These are phyloP conservation scores for Lutjanus argentimaculatus DNA, from an alignment of 2,797 vertebrate genomes.

Conservation along the genomic window DNA sequence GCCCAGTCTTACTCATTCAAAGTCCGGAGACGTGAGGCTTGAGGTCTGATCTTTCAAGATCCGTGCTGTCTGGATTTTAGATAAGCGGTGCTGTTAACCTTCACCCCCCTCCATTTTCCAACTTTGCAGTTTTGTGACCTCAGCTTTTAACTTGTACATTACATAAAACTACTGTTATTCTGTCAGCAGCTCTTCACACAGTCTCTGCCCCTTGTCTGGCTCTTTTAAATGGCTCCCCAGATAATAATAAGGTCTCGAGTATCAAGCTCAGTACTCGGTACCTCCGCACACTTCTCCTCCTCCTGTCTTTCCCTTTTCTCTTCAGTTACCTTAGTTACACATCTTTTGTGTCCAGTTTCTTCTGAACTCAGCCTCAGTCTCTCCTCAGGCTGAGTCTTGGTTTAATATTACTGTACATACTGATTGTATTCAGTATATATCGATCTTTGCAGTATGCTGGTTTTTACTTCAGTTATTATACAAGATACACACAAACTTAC, in stretches of 20 bases:
- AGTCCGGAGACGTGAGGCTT: not conserved
- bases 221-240: slow-evolving; percentile 49
- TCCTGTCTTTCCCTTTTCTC: not conserved
- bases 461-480: not conserved
- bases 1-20: not conserved
- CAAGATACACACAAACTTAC: not conserved
- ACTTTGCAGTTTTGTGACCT: slow-evolving; percentile 7
- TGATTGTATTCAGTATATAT: not conserved
- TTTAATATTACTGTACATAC: not conserved
- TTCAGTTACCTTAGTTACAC: not conserved
- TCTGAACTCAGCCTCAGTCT: not conserved
- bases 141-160: slow-evolving; percentile 25
- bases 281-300: slow-evolving; percentile 3
- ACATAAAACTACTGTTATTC: slow-evolving; percentile 43
- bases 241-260: slow-evolving; percentile 37
- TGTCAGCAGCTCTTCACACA: slow-evolving; percentile 37
- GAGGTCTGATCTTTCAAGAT: slow-evolving; percentile 27
- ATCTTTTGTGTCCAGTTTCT: slow-evolving; percentile 21
- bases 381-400: not conserved
- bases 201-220: slow-evolving; percentile 38
- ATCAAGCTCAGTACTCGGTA: slow-evolving; percentile 10
- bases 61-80: slow-evolving; percentile 21
- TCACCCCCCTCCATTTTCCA: not conserved
- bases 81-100: slow-evolving; percentile 28
- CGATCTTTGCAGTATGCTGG: not conserved